Percentiles rank a stretch among this genome's conserved stretches.
These are phyloP conservation scores for Lithobius niger DNA, from an alignment of 1,140 invertebrate species.

Conservation along the genomic window DNA sequence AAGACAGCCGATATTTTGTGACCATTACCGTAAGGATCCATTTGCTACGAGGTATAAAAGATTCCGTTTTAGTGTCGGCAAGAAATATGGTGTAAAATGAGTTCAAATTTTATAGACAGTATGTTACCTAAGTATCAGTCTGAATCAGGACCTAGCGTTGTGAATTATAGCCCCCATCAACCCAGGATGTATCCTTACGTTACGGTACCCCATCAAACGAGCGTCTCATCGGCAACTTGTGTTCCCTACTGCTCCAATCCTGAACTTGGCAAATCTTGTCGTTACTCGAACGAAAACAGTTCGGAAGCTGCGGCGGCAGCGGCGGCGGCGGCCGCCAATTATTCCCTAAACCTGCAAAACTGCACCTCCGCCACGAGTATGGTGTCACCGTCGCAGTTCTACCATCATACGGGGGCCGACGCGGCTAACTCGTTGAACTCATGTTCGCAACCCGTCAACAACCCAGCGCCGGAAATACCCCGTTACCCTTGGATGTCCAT, in stretches of 20 bases:
- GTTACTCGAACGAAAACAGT: conserved; percentile 11
- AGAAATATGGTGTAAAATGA: conserved; percentile 50
- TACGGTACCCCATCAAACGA: conserved; percentile 49
- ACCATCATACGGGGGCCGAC: conserved; percentile 53
- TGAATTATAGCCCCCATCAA: conserved; percentile 27
- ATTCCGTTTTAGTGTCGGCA: conserved; percentile 12
- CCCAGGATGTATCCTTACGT: conserved; percentile 50
- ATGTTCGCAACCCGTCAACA: conserved; percentile 37
- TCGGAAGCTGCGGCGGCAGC: conserved; percentile 36
- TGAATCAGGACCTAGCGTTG: conserved; percentile 48
- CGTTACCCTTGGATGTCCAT: conserved; percentile 96
- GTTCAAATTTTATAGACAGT: conserved; percentile 93
- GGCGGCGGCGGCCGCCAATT: conserved; percentile 45
- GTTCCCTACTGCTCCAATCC: conserved; percentile 9
- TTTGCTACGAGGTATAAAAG: conserved; percentile 13
- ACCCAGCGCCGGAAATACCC: conserved; percentile 67
- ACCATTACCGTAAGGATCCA: conserved; percentile 9
- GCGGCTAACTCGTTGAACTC: conserved; percentile 15
- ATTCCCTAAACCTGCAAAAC: conserved; percentile 41
- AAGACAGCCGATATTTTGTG: conserved; percentile 11
- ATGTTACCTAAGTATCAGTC: conserved; percentile 88
- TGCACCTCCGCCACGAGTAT: conserved; percentile 39
- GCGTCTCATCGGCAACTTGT: conserved; percentile 37
- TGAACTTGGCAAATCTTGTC: conserved; percentile 18
- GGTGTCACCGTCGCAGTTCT: conserved; percentile 60